Base-by-base conservation (phyloP, 2,797 vertebrate species). In the Argentina silus region DNA sequence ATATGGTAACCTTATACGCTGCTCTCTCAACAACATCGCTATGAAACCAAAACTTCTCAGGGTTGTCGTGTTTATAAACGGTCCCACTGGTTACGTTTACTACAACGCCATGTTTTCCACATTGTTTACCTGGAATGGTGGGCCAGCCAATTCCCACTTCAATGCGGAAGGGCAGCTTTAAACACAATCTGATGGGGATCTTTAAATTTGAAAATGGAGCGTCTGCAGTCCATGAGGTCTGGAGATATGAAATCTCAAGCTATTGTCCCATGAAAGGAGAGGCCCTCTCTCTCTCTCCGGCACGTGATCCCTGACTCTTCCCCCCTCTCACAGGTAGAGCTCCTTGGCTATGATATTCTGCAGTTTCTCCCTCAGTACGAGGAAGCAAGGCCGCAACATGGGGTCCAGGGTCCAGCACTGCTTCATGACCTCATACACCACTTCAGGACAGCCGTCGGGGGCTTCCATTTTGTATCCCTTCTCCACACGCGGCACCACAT, bases 401-500 rank as follows among this genome's bases (percentile, higher is more conserved):
- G 97, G 86, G 23, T 97, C 96, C 88, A 98, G 88, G 65, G 93
- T 96, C 98, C 98, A 99, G 95, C 98, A 99, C 85, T 95, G 94
- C 90, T 96, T 98, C 98, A 99, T 99, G 88, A 99, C 90, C 72
- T 97, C 96, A 0, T 98, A 98, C 81, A 99, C 96, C 0, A 95
- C 93, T 0, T 93, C 87, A 0, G 97, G 94, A 80, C 98, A 99
- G 68, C 97, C 96, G 0, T 99, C 98, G 0, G 98, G 98, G 77
- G 96, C 92, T 3, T 97, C 96, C 98, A 99, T 99, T 90, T 96
- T 97, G 85, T 99, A 99, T 81, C 98, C 98, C 84, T 96, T 97
- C 90, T 99, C 97, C 80, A 99, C 96, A 0, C 95, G 95, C 51
- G 96, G 96, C 56, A 98, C 96, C 11, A 99, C 97, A 0, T 99